phyloP scores from a whole-genome alignment of 2,888 invertebrate species.

The Pyrrhia umbra region DNA sequence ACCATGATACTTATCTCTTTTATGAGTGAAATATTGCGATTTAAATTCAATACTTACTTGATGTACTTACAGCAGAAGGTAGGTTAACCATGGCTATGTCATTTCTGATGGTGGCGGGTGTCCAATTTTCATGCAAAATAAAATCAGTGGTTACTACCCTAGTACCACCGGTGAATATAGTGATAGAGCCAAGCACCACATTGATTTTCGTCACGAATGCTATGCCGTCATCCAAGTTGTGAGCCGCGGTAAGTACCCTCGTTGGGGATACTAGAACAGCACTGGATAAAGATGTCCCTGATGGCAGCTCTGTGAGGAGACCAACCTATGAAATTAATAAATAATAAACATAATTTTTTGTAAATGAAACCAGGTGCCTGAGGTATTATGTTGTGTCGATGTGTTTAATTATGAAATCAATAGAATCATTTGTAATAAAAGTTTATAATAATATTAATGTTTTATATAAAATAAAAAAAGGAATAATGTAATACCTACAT shows the following conservation, averaged over 20 bases:
- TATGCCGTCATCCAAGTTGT: constrained; percentile 1
- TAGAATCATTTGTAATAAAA: no score
- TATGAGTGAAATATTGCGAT: not conserved
- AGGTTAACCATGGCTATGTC: constrained; percentile 74
- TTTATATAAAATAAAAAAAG: no score
- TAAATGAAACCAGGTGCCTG: no score
- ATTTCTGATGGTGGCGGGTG: constrained; percentile 67
- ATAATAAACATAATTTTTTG: no score
- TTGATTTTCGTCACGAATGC: constrained; percentile 3
- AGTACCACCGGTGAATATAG: constrained; percentile 68
- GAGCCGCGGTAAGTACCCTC: constrained; percentile 10
- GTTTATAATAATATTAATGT: no score
- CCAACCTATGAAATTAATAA: constrained; percentile 58
- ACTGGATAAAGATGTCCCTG: constrained; percentile 14
- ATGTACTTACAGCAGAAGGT: constrained; percentile 44
- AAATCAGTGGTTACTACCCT: constrained; percentile 66
- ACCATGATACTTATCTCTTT: no score
- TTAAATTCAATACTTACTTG: constrained; percentile 59
- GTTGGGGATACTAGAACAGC: constrained; percentile 7
- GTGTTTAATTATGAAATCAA: no score
- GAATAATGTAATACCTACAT: no score
- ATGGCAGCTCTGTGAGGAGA: constrained; percentile 39
- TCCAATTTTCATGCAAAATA: constrained; percentile 70
- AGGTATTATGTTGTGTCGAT: no score
- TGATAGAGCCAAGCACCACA: constrained; percentile 74